These are phyloP conservation scores for Bombylius major DNA, from an alignment of 2,888 invertebrate species.

Conservation along the genomic window DNA sequence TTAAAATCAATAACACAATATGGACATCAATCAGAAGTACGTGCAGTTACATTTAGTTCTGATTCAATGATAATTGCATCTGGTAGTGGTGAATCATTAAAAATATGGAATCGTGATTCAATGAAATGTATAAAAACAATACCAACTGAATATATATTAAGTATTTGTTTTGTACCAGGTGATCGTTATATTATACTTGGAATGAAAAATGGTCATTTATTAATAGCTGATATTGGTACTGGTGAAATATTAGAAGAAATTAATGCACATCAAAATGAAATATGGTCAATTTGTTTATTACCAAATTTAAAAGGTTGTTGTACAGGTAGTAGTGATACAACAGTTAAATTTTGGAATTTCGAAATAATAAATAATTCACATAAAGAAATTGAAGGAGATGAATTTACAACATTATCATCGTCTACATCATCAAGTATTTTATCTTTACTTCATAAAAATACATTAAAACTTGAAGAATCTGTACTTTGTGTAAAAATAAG, in stretches of 20 bases:
- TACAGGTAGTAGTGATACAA: slow-evolving; percentile 79
- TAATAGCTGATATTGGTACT: slow-evolving; percentile 74
- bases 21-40: slow-evolving; percentile 84
- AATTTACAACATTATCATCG: not conserved
- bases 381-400: slow-evolving; percentile 44
- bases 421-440: slow-evolving; percentile 41
- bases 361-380: slow-evolving; percentile 62
- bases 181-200: slow-evolving; percentile 85
- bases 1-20: slow-evolving; percentile 54
- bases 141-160: slow-evolving; percentile 51
- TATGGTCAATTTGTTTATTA: slow-evolving; percentile 64
- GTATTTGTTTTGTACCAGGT: slow-evolving; percentile 67
- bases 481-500: slow-evolving; percentile 73
- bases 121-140: slow-evolving; percentile 61
- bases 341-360: slow-evolving; percentile 89
- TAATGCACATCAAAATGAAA: slow-evolving; percentile 62
- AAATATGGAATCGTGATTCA: slow-evolving; percentile 77
- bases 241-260: slow-evolving; percentile 71
- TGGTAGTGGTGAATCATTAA: slow-evolving; percentile 75
- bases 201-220: slow-evolving; percentile 66
- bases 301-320: slow-evolving; percentile 76
- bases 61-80: slow-evolving; percentile 81
- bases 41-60: slow-evolving; percentile 77
- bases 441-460: slow-evolving; percentile 65
- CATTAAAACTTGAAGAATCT: slow-evolving; percentile 75